These are phyloP conservation scores for Pyrrhosoma nymphula DNA, from an alignment of 2,888 invertebrate genomes.

Conservation along the genomic window DNA sequence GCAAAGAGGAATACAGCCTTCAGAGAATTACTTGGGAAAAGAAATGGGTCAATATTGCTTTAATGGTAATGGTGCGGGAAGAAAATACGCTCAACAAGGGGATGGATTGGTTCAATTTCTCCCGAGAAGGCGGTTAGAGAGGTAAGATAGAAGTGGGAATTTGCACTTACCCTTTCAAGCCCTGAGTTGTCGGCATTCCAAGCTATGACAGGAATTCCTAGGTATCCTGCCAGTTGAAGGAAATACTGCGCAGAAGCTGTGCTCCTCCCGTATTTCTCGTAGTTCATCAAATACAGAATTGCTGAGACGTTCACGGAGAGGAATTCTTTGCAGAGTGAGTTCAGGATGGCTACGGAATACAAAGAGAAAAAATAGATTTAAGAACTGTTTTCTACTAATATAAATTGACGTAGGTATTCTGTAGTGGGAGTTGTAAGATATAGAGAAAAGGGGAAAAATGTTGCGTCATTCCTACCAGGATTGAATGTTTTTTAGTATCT, in stretches of 20 bases:
- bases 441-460: too few relatives aligned
- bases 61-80: too few relatives aligned
- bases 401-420: too few relatives aligned
- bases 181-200: constrained; percentile 99
- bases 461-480: too few relatives aligned
- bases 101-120: neutral
- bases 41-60: too few relatives aligned
- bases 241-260: constrained; percentile 97
- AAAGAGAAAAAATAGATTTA: neutral
- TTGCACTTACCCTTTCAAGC: constrained; percentile 80
- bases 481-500: too few relatives aligned
- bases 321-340: constrained; percentile 93
- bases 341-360: constrained; percentile 87
- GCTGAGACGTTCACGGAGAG: constrained; percentile 93
- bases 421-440: neutral
- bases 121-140: neutral
- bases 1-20: too few relatives aligned
- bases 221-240: constrained; percentile 94
- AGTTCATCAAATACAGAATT: constrained; percentile 96
- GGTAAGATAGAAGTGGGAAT: neutral
- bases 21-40: too few relatives aligned
- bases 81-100: too few relatives aligned
- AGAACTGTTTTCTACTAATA: neutral
- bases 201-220: constrained; percentile 97
- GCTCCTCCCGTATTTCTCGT: constrained; percentile 95